Evolutionary conservation across 2,113 vertebrate species (phyloP).

Genomic region (Corvus hawaiiensis): DNA sequence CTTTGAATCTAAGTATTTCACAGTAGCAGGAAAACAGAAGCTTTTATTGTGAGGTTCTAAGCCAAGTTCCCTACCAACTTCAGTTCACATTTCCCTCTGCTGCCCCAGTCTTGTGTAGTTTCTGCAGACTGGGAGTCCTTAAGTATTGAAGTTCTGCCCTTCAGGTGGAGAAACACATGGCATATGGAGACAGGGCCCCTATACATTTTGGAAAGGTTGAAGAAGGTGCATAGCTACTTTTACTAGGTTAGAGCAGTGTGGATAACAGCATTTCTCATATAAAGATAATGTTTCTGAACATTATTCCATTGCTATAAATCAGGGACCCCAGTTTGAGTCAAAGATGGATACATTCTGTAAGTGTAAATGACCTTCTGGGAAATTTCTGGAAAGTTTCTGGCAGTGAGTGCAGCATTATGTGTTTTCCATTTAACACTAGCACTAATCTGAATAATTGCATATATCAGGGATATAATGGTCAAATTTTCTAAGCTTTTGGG

Average conservation of each 20-base stretch:
- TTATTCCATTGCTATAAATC: background rate
- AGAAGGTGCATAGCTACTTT: background rate
- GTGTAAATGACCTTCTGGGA: background rate
- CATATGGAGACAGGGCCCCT: rapidly evolving
- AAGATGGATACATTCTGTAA: background rate
- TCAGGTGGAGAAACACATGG: background rate
- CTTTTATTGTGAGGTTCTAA: background rate
- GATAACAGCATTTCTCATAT: background rate
- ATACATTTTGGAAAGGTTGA: background rate
- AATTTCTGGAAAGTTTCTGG: background rate
- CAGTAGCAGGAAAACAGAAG: background rate
- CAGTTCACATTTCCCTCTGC: background rate
- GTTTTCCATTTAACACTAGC: background rate
- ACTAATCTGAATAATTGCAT: background rate
- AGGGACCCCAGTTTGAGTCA: background rate
- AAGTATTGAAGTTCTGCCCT: background rate
- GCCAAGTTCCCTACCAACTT: background rate
- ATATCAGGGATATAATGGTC: background rate
- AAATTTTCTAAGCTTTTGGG: background rate
- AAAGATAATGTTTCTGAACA: background rate
- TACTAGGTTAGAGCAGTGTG: background rate
- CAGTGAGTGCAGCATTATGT: background rate
- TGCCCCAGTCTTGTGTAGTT: background rate
- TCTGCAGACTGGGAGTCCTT: background rate
- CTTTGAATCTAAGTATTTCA: background rate